A percentile compares a stretch with the other conserved stretches of the same genome.
These are phyloP conservation scores for Ambastaia sidthimunki DNA, from an alignment of 2,797 vertebrate genomes.

Conservation along the genomic window DNA sequence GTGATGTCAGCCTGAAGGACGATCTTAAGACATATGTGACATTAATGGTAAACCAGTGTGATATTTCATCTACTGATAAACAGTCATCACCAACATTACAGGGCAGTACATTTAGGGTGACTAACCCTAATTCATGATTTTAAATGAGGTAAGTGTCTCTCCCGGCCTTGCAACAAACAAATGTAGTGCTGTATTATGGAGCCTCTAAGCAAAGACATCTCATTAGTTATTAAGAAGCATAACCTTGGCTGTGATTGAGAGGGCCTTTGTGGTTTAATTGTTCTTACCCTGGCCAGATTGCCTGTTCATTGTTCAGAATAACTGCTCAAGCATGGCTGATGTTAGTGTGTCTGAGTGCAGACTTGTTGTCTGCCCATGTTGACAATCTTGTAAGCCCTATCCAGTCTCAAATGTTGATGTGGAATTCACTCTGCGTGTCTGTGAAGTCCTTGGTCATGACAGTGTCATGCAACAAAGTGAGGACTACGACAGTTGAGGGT, in stretches of 20 bases:
- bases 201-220: slow-evolving; percentile 36
- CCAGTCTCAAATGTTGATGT: not conserved
- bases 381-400: not conserved
- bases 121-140: slow-evolving; percentile 17
- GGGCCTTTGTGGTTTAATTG: slow-evolving; percentile 55
- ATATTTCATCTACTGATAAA: not conserved
- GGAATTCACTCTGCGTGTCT: too few species aligned
- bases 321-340: slow-evolving; percentile 27
- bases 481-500: too few species aligned
- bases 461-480: too few species aligned
- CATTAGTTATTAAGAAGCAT: slow-evolving; percentile 53
- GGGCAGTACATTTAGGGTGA: not conserved
- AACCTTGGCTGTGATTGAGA: slow-evolving; percentile 47
- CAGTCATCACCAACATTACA: slow-evolving; percentile 4
- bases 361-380: slow-evolving; percentile 4
- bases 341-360: slow-evolving; percentile 14
- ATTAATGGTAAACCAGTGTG: not conserved
- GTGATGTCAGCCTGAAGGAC: not conserved
- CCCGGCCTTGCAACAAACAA: slow-evolving; percentile 43
- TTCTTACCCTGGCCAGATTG: slow-evolving; percentile 44
- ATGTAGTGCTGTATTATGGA: slow-evolving; percentile 28
- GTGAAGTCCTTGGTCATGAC: too few species aligned
- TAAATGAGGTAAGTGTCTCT: slow-evolving; percentile 41
- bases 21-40: not conserved
- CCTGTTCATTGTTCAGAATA: slow-evolving; percentile 50